Conservation (phyloP, 1,140 invertebrate genomes). For the Arctopsyche grandis region DNA sequence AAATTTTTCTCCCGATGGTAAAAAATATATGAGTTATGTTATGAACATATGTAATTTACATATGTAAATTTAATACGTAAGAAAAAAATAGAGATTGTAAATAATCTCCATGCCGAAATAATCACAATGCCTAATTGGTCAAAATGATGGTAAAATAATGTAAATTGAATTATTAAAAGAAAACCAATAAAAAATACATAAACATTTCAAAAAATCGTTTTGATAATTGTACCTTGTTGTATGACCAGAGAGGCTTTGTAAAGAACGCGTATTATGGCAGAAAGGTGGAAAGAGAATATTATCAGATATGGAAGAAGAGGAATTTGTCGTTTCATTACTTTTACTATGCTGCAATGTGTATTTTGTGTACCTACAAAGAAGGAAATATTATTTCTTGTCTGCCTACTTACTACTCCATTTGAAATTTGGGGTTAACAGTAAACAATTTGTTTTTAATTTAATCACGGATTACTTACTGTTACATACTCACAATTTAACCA, state of each 20-base stretch:
- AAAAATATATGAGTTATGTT: too few species aligned
- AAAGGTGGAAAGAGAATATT: constrained; percentile 58
- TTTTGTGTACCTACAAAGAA: constrained; percentile 62
- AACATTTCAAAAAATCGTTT: constrained; percentile 25
- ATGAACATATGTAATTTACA: too few species aligned
- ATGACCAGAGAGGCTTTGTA: constrained; percentile 56
- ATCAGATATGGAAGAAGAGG: constrained; percentile 60
- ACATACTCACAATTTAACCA: too few species aligned
- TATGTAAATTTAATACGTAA: too few species aligned
- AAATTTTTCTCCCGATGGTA: too few species aligned
- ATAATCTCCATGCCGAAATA: background rate
- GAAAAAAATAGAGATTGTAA: too few species aligned
- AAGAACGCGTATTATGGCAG: constrained; percentile 54
- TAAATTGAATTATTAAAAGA: background rate
- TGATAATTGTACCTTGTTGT: constrained; percentile 58
- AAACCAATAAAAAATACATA: constrained; percentile 14
- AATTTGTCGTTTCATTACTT: constrained; percentile 61
- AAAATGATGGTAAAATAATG: constrained; percentile 19
- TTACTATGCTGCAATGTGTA: constrained; percentile 64
- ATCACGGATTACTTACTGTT: too few species aligned
- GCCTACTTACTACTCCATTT: background rate
- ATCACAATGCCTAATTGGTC: constrained; percentile 14
- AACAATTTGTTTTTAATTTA: too few species aligned
- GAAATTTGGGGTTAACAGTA: background rate
- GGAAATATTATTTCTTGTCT: constrained; percentile 17